Evolutionary conservation across 92 coral and sea anemone genomes (phyloP), one percentile per base, ranked within the genome.

Genomic region (Epizoanthus stellaris): DNA sequence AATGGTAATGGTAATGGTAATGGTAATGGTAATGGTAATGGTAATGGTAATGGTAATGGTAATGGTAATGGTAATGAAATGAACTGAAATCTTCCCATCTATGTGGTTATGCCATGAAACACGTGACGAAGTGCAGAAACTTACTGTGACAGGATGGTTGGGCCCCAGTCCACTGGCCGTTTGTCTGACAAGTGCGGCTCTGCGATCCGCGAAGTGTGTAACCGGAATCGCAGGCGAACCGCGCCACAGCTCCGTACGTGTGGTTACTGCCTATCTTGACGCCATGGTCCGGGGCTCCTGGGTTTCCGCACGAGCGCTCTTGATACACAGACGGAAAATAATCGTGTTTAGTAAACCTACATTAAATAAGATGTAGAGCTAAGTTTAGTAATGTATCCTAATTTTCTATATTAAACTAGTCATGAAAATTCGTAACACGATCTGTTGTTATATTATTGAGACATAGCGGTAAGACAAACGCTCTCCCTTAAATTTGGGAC

Each of bases 241-340:
- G 74, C 14, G 94, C 68, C 21, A 89, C 76, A 9, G 95, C 94
- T 61, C 93, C 97, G 81, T 96, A 94, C 15, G 96, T 89, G 62
- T 94, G 99, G 74, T 91, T 91, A 59, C 72, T 84, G 20, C 99
- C 98, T n/a, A 88, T 79, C 86, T 92, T 94, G 66, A 90, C 58
- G 4, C 99, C 99, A 85, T 96, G 86, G 30, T 75, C 45, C 45
- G 99, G 98, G 0, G 86, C 67, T 36, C 99, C 98, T 7, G 99
- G 99, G 67, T 94, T 85, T 42, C 99, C 99, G 72, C 99, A 96
- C 0, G 99, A 96, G 80, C 94, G 95, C 73, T 92, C 99, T 96
- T 65, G 40, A 49, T 43, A 12, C 7, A 68, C 52, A 38, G 16
- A 62, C 20, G 36, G 25, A 8, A 61, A n/a, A 7, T 10, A 79